These are phyloP conservation scores for Myathropa florea DNA, from an alignment of 2,888 invertebrate species.

Conservation along the genomic window DNA sequence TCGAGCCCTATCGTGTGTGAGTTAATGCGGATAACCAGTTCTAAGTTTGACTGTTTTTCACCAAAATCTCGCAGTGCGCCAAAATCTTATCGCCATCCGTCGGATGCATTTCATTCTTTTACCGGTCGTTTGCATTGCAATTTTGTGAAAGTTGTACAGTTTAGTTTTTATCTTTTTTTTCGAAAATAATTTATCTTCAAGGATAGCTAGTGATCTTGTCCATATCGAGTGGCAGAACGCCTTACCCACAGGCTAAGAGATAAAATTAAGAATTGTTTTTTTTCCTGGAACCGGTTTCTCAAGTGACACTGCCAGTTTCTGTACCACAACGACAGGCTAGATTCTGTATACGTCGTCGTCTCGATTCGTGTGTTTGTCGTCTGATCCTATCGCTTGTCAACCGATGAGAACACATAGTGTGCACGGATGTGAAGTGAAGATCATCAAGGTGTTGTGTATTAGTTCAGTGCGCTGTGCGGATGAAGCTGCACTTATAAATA, in stretches of 20 bases:
- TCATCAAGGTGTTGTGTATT: neutral
- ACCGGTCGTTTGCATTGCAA: neutral
- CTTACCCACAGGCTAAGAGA: neutral
- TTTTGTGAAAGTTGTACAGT: neutral
- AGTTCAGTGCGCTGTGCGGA: neutral
- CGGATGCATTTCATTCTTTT: neutral
- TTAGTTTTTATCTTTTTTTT: neutral
- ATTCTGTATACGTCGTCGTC: constrained; percentile 21
- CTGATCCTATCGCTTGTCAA: constrained; percentile 55
- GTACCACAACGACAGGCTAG: constrained; percentile 18
- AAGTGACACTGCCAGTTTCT: constrained; percentile 41
- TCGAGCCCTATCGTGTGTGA: neutral
- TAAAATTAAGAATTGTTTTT: neutral
- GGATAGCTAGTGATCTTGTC: neutral
- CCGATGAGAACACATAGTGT: constrained; percentile 11
- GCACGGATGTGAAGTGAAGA: neutral
- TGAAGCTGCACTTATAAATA: neutral
- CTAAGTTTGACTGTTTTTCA: constrained; percentile 5
- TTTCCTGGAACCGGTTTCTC: constrained; percentile 51
- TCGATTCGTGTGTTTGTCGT: constrained; percentile 35
- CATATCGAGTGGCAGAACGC: too few relatives aligned
- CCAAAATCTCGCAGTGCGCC: constrained; percentile 10
- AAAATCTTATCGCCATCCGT: constrained; percentile 11
- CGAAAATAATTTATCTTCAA: neutral
- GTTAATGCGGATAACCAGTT: constrained; percentile 27